A percentile compares a stretch with the other conserved stretches of the same genome.
phyloP scores from a whole-genome alignment of 2,113 vertebrate species.

The Cyphomyrus plagiostoma region DNA sequence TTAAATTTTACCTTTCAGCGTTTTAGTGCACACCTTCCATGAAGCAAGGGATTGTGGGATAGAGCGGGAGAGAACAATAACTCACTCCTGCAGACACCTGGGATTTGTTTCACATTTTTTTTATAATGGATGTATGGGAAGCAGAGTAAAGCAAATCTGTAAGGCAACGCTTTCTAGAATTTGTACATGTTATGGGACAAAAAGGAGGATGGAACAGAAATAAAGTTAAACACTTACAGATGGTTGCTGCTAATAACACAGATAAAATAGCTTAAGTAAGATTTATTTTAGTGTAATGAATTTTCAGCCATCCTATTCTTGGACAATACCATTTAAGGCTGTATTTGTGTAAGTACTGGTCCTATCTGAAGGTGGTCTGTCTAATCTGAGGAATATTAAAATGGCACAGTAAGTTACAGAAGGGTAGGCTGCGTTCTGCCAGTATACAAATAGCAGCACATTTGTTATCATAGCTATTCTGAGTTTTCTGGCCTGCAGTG shows the following conservation, averaged over 20 bases:
- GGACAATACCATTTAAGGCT: not conserved
- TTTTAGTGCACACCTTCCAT: not conserved
- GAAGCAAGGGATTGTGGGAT: not conserved
- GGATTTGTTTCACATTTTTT: not conserved
- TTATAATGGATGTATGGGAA: not conserved
- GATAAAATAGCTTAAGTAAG: not conserved
- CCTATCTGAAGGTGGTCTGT: not conserved
- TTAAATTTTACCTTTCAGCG: not conserved
- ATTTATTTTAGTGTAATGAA: not conserved
- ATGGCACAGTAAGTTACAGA: not conserved
- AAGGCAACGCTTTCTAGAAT: not conserved
- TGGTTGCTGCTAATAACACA: not conserved
- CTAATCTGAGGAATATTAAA: not conserved
- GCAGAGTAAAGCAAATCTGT: not conserved
- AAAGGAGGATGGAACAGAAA: not conserved
- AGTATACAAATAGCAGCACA: not conserved
- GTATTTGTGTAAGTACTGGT: not conserved
- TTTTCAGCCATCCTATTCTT: not conserved
- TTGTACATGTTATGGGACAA: not conserved
- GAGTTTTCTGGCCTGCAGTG: not conserved
- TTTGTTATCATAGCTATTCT: not conserved
- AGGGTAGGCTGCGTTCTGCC: not conserved
- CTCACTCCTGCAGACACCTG: not conserved
- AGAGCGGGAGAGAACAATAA: not conserved
- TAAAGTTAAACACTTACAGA: not conserved